Base-by-base conservation (phyloP, 2,888 invertebrate genomes). In the Amphimallon solstitiale region DNA sequence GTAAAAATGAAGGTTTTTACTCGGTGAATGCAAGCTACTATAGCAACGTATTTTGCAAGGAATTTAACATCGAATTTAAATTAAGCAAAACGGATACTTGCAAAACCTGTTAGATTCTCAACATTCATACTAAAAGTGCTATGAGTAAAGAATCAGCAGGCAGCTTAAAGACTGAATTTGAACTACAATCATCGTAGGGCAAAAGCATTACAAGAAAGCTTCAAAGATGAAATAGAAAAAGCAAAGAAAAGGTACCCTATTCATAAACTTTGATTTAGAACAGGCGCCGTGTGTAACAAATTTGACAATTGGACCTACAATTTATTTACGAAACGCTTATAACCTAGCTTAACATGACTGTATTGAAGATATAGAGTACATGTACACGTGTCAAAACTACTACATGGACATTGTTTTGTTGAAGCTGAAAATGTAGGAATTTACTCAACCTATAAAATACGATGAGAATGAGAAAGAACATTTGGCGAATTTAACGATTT, bases 1-100 rank as follows among this genome's bases (percentile, higher is more conserved):
- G n/a, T n/a, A n/a, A n/a, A n/a, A n/a, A n/a, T n/a, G n/a, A 7
- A 43, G 48, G 48, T 63, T 51, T 71, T 14, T 3, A 17, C 37
- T 67, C 70, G 40, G 70, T 70, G 1, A 59, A 38, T 15, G 54
- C 69, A 63, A 70, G n/a, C 45, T 23, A n/a, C 4, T 68, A 72
- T 35, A 43, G 37, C 9, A 29, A 56, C 1, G 19, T 56, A 56
- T 56, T 56, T 56, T 54, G 56, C 40, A 48, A 15, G 7, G 61
- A 72, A 56, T 71, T 52, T 69, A 72, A n/a, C 43, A 72, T 71
- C 6, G 69, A 69, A 21, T 70, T 72, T 62, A 59, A 59, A 43
- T 40, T 71, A 19, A 70, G 71, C 19, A 68, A 67, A 65, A 68
- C 49, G n/a, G 70, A 70, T 43, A 72, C 69, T 14, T 70, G 70